A percentile compares a stretch with the other conserved stretches of the same genome.
These are phyloP conservation scores for Lordiphosa collinella DNA, from an alignment of 1,140 invertebrate genomes.

Conservation along the genomic window DNA sequence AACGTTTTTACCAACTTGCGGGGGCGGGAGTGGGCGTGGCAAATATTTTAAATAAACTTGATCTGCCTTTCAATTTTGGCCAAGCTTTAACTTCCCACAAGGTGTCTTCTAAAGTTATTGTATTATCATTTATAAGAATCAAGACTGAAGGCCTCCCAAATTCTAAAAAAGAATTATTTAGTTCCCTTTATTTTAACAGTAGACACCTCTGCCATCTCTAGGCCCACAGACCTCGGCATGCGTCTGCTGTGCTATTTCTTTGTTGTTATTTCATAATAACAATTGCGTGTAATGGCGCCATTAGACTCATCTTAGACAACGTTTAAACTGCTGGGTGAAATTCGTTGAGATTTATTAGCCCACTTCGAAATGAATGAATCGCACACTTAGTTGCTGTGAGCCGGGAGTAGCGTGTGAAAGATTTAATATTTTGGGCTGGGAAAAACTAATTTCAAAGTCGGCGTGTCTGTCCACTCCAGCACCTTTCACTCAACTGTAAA, in stretches of 20 bases:
- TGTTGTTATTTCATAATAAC: constrained; percentile 32
- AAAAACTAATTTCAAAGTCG: constrained; percentile 11
- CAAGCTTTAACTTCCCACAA: too few relatives aligned
- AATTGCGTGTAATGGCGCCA: constrained; percentile 34
- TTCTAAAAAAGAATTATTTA: too few relatives aligned
- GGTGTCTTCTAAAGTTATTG: too few relatives aligned
- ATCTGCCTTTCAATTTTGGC: too few relatives aligned
- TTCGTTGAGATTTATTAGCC: constrained; percentile 18
- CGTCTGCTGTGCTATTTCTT: constrained; percentile 9
- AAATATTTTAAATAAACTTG: too few relatives aligned
- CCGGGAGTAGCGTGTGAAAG: constrained; percentile 32
- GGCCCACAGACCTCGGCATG: background rate
- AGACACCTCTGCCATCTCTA: background rate
- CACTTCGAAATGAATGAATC: constrained; percentile 20
- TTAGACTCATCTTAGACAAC: constrained; percentile 32
- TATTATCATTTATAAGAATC: too few relatives aligned
- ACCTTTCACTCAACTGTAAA: constrained; percentile 12
- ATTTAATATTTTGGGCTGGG: constrained; percentile 22
- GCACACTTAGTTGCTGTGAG: constrained; percentile 15
- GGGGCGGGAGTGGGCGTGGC: too few relatives aligned
- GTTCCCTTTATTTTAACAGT: background rate
- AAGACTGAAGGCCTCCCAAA: too few relatives aligned
- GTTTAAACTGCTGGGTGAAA: constrained; percentile 24
- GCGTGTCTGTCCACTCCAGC: constrained; percentile 2
- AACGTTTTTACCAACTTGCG: too few relatives aligned